Evolutionary conservation across 2,113 vertebrate species (phyloP), one percentile per base, ranked within the genome.

Genomic region (Diphyllodes magnificus): DNA sequence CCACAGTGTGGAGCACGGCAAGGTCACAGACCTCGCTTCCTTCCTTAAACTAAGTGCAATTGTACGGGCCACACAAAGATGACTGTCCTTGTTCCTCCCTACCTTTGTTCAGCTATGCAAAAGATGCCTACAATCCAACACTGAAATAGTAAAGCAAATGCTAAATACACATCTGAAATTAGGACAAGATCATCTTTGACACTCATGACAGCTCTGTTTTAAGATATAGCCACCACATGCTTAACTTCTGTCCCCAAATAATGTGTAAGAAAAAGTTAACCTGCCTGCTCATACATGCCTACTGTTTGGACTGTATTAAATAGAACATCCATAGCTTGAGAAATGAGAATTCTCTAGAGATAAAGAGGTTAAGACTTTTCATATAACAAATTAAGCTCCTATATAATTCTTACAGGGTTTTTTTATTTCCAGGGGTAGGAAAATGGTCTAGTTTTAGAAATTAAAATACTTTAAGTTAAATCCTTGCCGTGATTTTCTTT

Each of bases 1-100:
- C 79, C 90, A 49, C 93, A 83, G 70, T 66, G 90, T 23, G 40
- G 82, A 91, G 90, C 71, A 80, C 85, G 64, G 87, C 92, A 88
- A 70, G 91, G 93, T 97, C 95, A 94, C 21, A 0, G 92, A 92
- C 93, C 94, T 60, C 90, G 90, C 94, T 95, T 97, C 95, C 95
- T 96, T 95, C 92, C 94, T 94, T 83, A 64, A 95, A 71, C 82
- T 86, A 86, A 92, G 60, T 63, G 71, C 82, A 94, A 83, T 93
- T 92, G 75, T 80, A 47, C 1, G 0, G 94, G 90, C 93, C 94
- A 94, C 92, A 96, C 95, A 95, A 91, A 92, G 82, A 92, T 39
- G 51, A 87, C 47, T 72, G 59, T 90, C 94, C 82, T 54, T 50
- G 33, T 77, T 91, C 63, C 59, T 90, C 77, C 21, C 27, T 2